A percentile compares a stretch with the other conserved stretches of the same genome.
phyloP scores from a whole-genome alignment of 1,140 invertebrate species.

The Stenopsyche tienmushanensis region DNA sequence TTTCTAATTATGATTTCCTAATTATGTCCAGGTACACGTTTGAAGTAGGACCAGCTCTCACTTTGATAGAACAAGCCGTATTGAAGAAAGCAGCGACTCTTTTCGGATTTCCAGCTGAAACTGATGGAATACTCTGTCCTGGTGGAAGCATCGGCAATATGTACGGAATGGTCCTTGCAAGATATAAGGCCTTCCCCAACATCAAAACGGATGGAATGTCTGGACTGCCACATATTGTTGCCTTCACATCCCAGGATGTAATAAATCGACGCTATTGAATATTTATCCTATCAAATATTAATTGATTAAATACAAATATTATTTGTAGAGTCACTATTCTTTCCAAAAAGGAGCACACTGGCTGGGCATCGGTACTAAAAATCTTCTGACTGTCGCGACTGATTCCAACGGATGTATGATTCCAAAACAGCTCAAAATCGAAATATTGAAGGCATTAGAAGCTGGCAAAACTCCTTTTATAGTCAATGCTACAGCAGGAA shows the following conservation, averaged over 20 bases:
- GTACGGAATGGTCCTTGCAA: constrained; percentile 74
- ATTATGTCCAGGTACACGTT: constrained; percentile 66
- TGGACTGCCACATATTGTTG: constrained; percentile 60
- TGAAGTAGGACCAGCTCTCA: constrained; percentile 77
- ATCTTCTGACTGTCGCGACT: constrained; percentile 66
- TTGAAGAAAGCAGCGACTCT: constrained; percentile 62
- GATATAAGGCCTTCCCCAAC: constrained; percentile 71
- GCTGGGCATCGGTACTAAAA: constrained; percentile 79
- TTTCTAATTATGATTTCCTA: not conserved
- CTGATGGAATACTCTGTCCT: constrained; percentile 74
- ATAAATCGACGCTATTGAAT: too few relatives aligned
- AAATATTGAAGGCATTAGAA: constrained; percentile 53
- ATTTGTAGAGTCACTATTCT: constrained; percentile 78
- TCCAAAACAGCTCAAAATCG: constrained; percentile 56
- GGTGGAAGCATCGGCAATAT: constrained; percentile 88
- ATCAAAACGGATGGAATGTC: constrained; percentile 70
- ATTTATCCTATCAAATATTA: not conserved
- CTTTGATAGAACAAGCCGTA: constrained; percentile 67
- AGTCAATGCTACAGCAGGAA: constrained; percentile 74
- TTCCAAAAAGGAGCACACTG: constrained; percentile 77
- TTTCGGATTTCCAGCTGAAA: constrained; percentile 64
- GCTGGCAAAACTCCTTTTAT: constrained; percentile 62
- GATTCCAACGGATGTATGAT: constrained; percentile 69
- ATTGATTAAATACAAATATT: too few relatives aligned
- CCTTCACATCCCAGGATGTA: constrained; percentile 77